Evolutionary conservation across 2,888 invertebrate genomes (phyloP), one percentile per base, ranked within the genome.

Genomic region (Rhingia rostrata): DNA sequence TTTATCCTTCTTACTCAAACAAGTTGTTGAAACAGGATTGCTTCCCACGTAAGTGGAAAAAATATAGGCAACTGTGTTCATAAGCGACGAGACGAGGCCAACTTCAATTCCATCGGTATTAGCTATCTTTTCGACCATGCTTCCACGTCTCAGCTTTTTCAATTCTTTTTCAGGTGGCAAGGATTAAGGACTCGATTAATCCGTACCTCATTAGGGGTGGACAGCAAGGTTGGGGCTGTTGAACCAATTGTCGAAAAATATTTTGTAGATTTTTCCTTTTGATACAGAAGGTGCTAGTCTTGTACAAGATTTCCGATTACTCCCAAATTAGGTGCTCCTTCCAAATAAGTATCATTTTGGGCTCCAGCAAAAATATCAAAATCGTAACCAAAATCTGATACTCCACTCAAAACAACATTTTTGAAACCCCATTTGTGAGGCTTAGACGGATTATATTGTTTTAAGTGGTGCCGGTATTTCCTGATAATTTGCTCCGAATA

Each of bases 321-420:
- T 37, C 87, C 12, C 89, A 82, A 78, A 89, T 87, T 70, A 35
- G 88, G 88, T 67, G 82, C 87, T 81, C 85, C 87, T 61, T 74
- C 64, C 6, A 88, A 87, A 49, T 81, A 53, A 37, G 61, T 72
- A 61, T 87, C 87, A 66, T 86, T 88, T 84, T 88, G 87, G 45
- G 86, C 77, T 39, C 89, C 89, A 81, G 88, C 85, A 86, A 87
- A 90, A 43, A 90, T 86, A 30, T 90, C 88, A 72, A 90, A 91
- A 78, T 90, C 90, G 53, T 89, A 90, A 49, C 89, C 89, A 66
- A 90, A 90, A 0, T 89, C 89, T 60, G 88, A 89, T 2, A 88
- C 87, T n/a, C n/a, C n/a, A n/a, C n/a, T n/a, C n/a, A n/a, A n/a
- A n/a, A n/a, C n/a, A n/a, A n/a, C n/a, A n/a, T n/a, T n/a, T n/a